These are phyloP conservation scores for Pelvicachromis taeniatus DNA, from an alignment of 2,113 vertebrate species.

Conservation along the genomic window DNA sequence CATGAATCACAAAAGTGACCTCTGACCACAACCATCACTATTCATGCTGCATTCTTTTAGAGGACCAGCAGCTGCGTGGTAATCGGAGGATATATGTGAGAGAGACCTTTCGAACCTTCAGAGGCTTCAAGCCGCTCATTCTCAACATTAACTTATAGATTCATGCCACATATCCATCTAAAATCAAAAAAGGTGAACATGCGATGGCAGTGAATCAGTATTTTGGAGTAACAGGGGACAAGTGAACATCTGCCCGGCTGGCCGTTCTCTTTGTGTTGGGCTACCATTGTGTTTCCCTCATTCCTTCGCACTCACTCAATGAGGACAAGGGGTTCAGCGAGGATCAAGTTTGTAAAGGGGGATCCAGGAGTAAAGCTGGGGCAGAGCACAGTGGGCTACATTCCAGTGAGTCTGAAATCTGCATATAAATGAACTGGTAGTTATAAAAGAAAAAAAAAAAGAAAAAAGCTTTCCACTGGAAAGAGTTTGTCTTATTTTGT, in stretches of 20 bases:
- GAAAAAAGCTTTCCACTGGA: not conserved
- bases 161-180: not conserved
- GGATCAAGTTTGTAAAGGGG: constrained; percentile 59
- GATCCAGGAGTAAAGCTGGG: constrained; percentile 20
- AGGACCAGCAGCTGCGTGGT: not conserved
- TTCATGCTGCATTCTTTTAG: not conserved
- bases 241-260: constrained; percentile 47
- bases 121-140: not conserved
- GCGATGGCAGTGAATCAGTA: not conserved
- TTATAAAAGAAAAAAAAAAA: not conserved
- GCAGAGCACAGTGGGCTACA: not conserved
- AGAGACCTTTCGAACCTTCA: not conserved
- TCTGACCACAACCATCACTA: constrained; percentile 6
- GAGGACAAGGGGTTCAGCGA: constrained; percentile 16
- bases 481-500: not conserved
- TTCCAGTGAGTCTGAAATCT: constrained; percentile 29
- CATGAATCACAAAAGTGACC: constrained; percentile 17
- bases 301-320: constrained; percentile 40
- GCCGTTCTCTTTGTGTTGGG: constrained; percentile 15
- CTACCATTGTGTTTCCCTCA: constrained; percentile 44
- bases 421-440: constrained; percentile 8
- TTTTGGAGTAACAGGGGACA: not conserved
- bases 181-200: not conserved
- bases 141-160: not conserved
- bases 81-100: not conserved